Evolutionary conservation across 2,797 vertebrate genomes (phyloP), one percentile per base, ranked within the genome.

Genomic region (Bradypodion ventrale): DNA sequence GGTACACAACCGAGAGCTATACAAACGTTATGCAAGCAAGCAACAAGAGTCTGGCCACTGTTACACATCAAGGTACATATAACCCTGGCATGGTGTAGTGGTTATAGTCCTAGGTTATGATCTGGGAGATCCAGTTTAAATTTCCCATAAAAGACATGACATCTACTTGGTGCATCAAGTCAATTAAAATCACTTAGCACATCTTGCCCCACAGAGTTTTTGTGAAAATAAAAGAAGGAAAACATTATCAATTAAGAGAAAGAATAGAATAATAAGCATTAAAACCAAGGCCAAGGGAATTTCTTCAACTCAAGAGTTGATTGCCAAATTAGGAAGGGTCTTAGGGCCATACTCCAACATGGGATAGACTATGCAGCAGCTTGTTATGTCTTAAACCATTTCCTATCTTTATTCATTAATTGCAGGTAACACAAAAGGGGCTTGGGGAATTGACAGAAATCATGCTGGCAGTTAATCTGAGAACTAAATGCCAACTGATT

Each of bases 41-140:
- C 44, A 46, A 46, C 5, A 46, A n/a, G n/a, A n/a, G n/a, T n/a
- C n/a, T n/a, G 44, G 44, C 44, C 44, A 60, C 42, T 21, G 66
- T 19, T 88, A 78, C 32, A 49, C 82, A 78, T 5, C 65, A 83
- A 83, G 75, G 56, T 60, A 60, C 66, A 37, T 35, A 16, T 21
- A 21, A 21, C 16, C 9, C 7, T 23, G 10, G n/a, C 4, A 21
- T 69, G 25, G 21, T 6, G 23, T 10, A 44, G 23, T 27, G 40
- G 9, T 42, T 42, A 42, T 32, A 37, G 66, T 37, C 8, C 23
- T 23, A 9, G 19, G 68, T 68, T 69, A 69, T 1, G 3, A 72
- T 13, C 2, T 44, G 40, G 12, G 69, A 73, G 13, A 46, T 46
- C 23, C 40, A 73, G 44, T 3, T 72, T 16, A 16, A 29, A 27